Evolutionary conservation across 2,797 vertebrate genomes (phyloP).

Genomic region (Tokudaia tokunoshimensis): DNA sequence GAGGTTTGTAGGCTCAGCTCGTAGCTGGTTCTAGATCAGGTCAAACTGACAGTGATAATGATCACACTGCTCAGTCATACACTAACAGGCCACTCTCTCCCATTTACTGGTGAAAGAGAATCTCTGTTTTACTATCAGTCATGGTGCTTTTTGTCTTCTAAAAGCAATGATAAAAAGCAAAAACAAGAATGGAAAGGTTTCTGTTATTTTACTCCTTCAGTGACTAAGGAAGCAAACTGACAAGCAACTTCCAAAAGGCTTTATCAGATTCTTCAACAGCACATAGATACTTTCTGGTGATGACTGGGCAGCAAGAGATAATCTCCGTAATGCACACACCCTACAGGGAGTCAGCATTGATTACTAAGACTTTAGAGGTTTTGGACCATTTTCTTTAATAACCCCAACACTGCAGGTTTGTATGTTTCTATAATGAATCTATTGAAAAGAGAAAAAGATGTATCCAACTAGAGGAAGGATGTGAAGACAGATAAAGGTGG

Average conservation of each 20-base stretch:
- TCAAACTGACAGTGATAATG: background rate
- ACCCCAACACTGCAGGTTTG: background rate
- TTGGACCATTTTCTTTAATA: constrained; percentile 25
- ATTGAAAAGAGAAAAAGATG: background rate
- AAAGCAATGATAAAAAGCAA: background rate
- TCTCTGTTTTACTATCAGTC: background rate
- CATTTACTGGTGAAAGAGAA: background rate
- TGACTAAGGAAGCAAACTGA: background rate
- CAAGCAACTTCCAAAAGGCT: background rate
- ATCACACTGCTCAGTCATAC: background rate
- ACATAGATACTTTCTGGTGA: background rate
- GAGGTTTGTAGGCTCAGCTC: no score
- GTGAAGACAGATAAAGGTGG: background rate
- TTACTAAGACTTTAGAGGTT: background rate
- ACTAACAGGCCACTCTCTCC: background rate
- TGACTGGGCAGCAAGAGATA: background rate
- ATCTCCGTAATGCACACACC: background rate
- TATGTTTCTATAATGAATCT: background rate
- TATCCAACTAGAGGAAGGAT: background rate
- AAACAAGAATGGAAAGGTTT: background rate
- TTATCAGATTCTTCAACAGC: background rate
- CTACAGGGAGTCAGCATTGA: background rate
- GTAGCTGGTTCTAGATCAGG: background rate
- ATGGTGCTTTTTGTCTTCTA: background rate
- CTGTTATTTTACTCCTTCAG: background rate